Percentiles rank a stretch among this genome's conserved stretches.
Conservation (phyloP, 1,140 invertebrate genomes). For the Chymomyza costata region DNA sequence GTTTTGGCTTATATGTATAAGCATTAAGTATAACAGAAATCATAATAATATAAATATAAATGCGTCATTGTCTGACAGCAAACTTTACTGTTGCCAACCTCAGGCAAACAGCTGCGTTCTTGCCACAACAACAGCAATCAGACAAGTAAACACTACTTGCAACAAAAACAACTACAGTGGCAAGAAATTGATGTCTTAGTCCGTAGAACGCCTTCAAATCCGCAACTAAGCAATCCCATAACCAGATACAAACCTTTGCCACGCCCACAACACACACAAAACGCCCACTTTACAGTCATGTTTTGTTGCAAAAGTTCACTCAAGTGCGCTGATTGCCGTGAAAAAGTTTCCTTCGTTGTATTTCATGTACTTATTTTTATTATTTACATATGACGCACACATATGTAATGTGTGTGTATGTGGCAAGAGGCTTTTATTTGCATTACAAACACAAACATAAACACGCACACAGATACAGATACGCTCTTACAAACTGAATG, state of each 20-base stretch:
- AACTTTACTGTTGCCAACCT: slow-evolving; percentile 35
- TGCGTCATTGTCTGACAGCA: too few species aligned
- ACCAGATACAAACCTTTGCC: background rate
- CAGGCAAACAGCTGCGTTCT: slow-evolving; percentile 48
- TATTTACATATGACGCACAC: slow-evolving; percentile 48
- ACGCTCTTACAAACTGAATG: too few species aligned
- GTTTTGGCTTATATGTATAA: too few species aligned
- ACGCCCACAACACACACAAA: background rate
- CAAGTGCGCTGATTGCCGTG: slow-evolving; percentile 71
- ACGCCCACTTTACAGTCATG: background rate
- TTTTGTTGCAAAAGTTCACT: slow-evolving; percentile 45
- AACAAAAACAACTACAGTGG: slow-evolving; percentile 13
- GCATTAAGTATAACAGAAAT: too few species aligned
- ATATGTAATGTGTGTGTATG: background rate
- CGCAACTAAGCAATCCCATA: background rate
- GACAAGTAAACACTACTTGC: slow-evolving; percentile 26
- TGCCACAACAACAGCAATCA: slow-evolving; percentile 29
- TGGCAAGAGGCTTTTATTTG: slow-evolving; percentile 4
- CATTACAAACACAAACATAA: slow-evolving; percentile 5
- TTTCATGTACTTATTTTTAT: slow-evolving; percentile 63
- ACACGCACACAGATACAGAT: slow-evolving; percentile 25
- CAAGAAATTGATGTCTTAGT: slow-evolving; percentile 47
- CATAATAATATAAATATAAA: too few species aligned
- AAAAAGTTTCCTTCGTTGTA: slow-evolving; percentile 54
- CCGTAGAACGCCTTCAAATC: background rate